phyloP scores from a whole-genome alignment of 2,797 vertebrate species.

The Buceros bicornis region DNA sequence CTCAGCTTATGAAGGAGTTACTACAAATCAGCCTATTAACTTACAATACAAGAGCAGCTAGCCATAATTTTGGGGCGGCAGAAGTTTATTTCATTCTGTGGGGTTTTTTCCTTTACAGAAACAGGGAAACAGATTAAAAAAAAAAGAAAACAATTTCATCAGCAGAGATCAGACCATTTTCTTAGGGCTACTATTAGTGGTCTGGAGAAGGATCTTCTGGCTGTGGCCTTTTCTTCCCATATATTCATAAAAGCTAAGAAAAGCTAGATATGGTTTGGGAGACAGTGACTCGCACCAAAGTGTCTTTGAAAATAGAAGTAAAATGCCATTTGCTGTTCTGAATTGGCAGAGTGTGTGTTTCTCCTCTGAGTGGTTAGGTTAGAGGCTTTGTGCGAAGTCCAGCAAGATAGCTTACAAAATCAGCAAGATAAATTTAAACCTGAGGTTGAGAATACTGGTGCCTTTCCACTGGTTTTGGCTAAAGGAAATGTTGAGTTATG shows the following conservation, averaged over 20 bases:
- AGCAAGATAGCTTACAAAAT: conserved; percentile 51
- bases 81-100: neutral
- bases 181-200: conserved; percentile 53
- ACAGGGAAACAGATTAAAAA: neutral
- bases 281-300: conserved; percentile 8
- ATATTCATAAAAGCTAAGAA: conserved; percentile 62
- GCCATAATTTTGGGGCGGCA: neutral
- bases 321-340: conserved; percentile 56
- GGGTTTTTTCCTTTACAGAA: neutral
- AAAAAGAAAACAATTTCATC: conserved; percentile 2
- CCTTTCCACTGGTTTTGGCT: conserved; percentile 43
- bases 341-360: conserved; percentile 29
- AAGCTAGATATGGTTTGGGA: conserved; percentile 54
- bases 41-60: neutral
- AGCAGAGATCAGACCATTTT: conserved; percentile 31
- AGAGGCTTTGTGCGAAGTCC: conserved; percentile 47
- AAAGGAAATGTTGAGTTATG: conserved; percentile 28
- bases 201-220: conserved; percentile 40
- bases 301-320: conserved; percentile 58
- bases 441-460: conserved; percentile 42
- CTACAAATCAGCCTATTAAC: conserved; percentile 5
- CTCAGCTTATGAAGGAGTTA: neutral
- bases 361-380: conserved; percentile 26
- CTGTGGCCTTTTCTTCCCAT: neutral
- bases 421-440: conserved; percentile 66